Conservation (phyloP, 35 echinoderm and acorn worm species). For the Apostichopus californicus region DNA sequence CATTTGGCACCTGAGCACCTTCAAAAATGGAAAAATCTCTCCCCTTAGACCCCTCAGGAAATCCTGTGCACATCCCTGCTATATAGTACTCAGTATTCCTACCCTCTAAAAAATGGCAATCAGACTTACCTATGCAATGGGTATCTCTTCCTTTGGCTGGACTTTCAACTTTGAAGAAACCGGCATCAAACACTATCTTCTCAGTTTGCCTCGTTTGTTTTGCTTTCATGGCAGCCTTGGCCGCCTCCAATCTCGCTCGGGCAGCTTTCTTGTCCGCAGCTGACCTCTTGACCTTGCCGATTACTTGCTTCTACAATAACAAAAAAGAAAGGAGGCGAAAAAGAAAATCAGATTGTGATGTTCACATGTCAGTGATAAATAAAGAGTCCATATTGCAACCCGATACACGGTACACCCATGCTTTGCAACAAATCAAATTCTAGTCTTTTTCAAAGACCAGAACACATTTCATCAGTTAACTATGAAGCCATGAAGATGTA, state of each 20-base stretch:
- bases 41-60: too few relatives aligned
- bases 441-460: too few relatives aligned
- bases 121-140: slow-evolving; percentile 48
- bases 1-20: too few relatives aligned
- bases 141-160: slow-evolving; percentile 47
- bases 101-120: neutral
- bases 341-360: neutral
- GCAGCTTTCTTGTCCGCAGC: slow-evolving; percentile 64
- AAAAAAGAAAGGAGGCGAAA: neutral
- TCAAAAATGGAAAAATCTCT: too few relatives aligned
- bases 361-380: neutral
- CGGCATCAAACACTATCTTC: slow-evolving; percentile 77
- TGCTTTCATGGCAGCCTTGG: slow-evolving; percentile 85
- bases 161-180: slow-evolving; percentile 95
- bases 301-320: slow-evolving; percentile 54
- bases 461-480: too few relatives aligned
- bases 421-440: too few relatives aligned
- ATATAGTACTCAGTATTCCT: too few relatives aligned
- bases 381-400: too few relatives aligned
- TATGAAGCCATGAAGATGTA: too few relatives aligned
- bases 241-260: slow-evolving; percentile 61
- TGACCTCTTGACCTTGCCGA: slow-evolving; percentile 24
- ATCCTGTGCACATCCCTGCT: too few relatives aligned
- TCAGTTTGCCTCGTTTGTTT: slow-evolving; percentile 53
- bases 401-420: too few relatives aligned